Evolutionary conservation across 64 coral and sea anemone species (phyloP).

Genomic region (Dendronephthya gigantea): DNA sequence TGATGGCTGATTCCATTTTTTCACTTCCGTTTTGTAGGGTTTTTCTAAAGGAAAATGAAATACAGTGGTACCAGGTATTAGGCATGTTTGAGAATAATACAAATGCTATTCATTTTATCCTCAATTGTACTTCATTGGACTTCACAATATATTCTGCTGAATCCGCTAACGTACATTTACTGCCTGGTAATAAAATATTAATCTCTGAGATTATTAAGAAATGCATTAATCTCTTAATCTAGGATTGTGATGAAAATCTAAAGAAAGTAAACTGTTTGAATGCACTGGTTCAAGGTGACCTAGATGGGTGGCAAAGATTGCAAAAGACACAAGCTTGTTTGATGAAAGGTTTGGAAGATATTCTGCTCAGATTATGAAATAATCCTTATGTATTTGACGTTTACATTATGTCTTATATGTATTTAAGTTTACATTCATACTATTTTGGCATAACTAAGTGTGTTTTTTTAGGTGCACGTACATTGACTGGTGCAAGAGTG

Average conservation of each 20-base stretch:
- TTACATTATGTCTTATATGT: not conserved
- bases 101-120: no score
- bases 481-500: not conserved
- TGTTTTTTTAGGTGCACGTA: not conserved
- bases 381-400: no score
- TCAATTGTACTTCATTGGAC: no score
- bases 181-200: no score
- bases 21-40: not conserved
- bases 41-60: not conserved
- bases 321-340: not conserved
- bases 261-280: not conserved
- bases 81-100: not conserved
- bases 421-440: not conserved
- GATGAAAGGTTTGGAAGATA: not conserved
- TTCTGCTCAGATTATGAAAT: not conserved
- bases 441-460: not conserved
- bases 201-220: not conserved
- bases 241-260: not conserved
- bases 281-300: not conserved
- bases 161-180: no score
- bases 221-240: not conserved
- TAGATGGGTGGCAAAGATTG: not conserved
- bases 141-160: no score
- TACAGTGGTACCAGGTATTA: not conserved
- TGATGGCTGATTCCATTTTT: no score